These are phyloP conservation scores for Cephonodes hylas DNA, from an alignment of 2,888 invertebrate genomes.

Conservation along the genomic window DNA sequence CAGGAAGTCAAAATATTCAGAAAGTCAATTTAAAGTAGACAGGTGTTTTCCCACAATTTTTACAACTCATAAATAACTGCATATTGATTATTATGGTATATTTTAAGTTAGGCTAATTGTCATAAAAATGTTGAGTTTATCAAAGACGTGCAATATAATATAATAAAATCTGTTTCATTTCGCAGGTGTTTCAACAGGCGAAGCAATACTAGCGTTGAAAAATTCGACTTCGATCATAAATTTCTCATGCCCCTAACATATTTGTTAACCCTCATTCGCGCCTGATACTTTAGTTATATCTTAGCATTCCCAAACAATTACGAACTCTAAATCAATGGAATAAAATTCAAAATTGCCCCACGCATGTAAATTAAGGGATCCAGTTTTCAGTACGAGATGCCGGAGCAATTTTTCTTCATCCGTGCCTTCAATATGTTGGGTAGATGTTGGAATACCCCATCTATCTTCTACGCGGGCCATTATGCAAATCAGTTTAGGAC, in stretches of 20 bases:
- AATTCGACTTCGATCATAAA: slow-evolving; percentile 46
- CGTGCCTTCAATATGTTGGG: slow-evolving; percentile 67
- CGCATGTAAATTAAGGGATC: slow-evolving; percentile 54
- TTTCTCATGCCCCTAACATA: slow-evolving; percentile 46
- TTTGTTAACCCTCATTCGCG: slow-evolving; percentile 50
- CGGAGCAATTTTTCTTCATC: slow-evolving; percentile 67
- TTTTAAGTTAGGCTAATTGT: no score
- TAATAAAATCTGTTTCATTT: slow-evolving; percentile 1
- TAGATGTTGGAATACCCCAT: slow-evolving; percentile 55
- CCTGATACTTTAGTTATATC: slow-evolving; percentile 24
- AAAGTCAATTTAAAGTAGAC: no score
- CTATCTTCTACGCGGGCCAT: slow-evolving; percentile 62
- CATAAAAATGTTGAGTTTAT: not conserved
- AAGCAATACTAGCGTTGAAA: slow-evolving; percentile 20
- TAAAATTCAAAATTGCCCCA: slow-evolving; percentile 30
- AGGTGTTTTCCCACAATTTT: no score
- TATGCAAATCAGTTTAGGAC: slow-evolving; percentile 59
- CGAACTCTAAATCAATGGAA: slow-evolving; percentile 25
- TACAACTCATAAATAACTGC: no score
- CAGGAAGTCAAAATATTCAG: no score
- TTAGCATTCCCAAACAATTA: slow-evolving; percentile 3
- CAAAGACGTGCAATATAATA: not conserved
- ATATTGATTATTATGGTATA: no score
- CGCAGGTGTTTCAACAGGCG: not conserved
- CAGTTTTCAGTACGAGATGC: slow-evolving; percentile 57